Conservation (phyloP, 1,140 invertebrate genomes). For the Magallana angulata region DNA sequence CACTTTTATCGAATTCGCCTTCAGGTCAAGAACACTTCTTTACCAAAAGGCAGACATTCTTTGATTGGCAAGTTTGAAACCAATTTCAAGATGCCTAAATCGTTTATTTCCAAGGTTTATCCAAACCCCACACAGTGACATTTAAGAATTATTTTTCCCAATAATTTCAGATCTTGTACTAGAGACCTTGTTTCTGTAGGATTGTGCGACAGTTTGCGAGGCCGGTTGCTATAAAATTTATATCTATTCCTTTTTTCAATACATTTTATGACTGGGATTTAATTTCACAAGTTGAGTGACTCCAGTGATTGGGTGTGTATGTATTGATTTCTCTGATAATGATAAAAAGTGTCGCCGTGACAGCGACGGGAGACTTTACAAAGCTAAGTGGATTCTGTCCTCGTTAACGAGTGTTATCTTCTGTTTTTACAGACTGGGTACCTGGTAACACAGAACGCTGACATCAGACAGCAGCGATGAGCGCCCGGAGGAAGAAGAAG, state of each 20-base stretch:
- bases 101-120: not conserved
- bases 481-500: constrained; percentile 72
- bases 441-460: not conserved
- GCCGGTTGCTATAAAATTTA: too few species aligned
- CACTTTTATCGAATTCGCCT: too few species aligned
- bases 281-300: not conserved
- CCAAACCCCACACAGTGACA: not conserved
- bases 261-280: not conserved
- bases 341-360: constrained; percentile 3
- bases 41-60: not conserved
- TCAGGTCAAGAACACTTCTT: too few species aligned
- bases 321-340: not conserved
- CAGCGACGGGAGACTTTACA: not conserved
- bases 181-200: too few species aligned
- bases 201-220: too few species aligned
- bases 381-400: constrained; percentile 12
- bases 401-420: constrained; percentile 8
- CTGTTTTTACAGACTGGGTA: constrained; percentile 10
- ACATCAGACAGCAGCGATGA: constrained; percentile 45
- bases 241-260: not conserved
- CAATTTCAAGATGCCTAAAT: not conserved
- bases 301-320: not conserved
- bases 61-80: not conserved
- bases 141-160: not conserved
- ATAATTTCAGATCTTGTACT: too few species aligned